Conservation (phyloP, 2,888 invertebrate genomes). For the Lasioglossum figueresi region DNA sequence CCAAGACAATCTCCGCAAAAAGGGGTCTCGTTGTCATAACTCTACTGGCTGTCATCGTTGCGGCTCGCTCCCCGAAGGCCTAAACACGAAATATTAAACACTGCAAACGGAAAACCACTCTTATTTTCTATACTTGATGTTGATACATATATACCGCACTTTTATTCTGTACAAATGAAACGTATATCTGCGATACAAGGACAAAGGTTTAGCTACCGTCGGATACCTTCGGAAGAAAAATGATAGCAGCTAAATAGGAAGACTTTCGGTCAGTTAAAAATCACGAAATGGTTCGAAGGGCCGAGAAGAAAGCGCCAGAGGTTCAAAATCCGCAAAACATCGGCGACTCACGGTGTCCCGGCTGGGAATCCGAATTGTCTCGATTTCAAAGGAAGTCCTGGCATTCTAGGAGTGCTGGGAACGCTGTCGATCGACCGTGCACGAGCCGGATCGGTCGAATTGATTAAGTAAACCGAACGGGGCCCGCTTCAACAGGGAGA, state of each 20-base stretch:
- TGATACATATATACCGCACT: too few species aligned
- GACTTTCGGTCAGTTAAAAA: neutral
- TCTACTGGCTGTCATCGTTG: neutral
- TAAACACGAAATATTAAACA: neutral
- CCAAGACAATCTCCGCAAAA: neutral
- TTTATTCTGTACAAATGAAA: too few species aligned
- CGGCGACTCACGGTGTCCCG: conserved; percentile 43
- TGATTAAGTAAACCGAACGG: conserved; percentile 51
- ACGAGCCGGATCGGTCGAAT: conserved; percentile 33
- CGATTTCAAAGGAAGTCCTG: conserved; percentile 40
- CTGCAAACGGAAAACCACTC: neutral
- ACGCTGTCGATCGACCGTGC: neutral
- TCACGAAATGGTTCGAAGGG: neutral
- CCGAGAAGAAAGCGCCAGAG: neutral
- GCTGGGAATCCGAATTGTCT: conserved; percentile 54
- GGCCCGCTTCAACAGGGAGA: neutral
- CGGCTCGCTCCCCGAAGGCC: neutral
- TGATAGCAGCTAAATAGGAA: neutral
- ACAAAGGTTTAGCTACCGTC: too few species aligned
- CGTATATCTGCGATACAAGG: too few species aligned
- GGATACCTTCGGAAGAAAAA: too few species aligned
- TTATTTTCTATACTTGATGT: neutral
- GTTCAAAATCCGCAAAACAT: conserved; percentile 22
- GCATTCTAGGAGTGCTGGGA: neutral
- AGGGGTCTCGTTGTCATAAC: neutral